A percentile compares a stretch with the other conserved stretches of the same genome.
Evolutionary conservation across 2,113 vertebrate species (phyloP).

Genomic region (Laticauda colubrina): DNA sequence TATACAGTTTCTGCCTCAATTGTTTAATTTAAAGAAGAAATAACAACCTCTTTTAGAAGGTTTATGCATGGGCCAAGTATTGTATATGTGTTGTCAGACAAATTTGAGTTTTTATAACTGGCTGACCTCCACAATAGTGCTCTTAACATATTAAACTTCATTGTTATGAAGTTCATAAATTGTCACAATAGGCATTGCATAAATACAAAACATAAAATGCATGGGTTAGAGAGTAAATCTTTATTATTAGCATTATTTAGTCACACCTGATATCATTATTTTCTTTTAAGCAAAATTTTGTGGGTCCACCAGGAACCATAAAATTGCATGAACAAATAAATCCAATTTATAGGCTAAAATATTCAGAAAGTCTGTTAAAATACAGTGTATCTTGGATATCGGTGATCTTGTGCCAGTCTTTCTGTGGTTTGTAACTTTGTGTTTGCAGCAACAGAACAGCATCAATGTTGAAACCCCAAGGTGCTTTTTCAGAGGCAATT

Average conservation of each 20-base stretch:
- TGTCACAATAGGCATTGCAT: background rate
- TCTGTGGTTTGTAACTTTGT: background rate
- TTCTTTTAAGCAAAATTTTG: background rate
- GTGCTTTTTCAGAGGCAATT: background rate
- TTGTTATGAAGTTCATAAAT: background rate
- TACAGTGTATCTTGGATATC: background rate
- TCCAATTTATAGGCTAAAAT: background rate
- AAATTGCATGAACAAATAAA: background rate
- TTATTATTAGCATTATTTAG: background rate
- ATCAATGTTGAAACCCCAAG: background rate
- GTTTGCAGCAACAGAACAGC: background rate
- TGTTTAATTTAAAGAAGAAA: background rate
- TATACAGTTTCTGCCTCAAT: background rate
- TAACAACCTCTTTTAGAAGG: background rate
- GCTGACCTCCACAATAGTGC: background rate
- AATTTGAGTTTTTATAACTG: background rate
- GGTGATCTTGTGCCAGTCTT: background rate
- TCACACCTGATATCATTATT: background rate
- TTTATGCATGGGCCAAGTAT: background rate
- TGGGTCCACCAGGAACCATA: background rate
- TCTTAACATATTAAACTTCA: background rate
- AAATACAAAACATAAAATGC: background rate
- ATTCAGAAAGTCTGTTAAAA: background rate
- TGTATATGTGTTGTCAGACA: background rate
- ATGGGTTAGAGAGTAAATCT: background rate